Evolutionary conservation across 2,888 invertebrate genomes (phyloP), one percentile per base, ranked within the genome.

Genomic region (Eurytoma adleriae): DNA sequence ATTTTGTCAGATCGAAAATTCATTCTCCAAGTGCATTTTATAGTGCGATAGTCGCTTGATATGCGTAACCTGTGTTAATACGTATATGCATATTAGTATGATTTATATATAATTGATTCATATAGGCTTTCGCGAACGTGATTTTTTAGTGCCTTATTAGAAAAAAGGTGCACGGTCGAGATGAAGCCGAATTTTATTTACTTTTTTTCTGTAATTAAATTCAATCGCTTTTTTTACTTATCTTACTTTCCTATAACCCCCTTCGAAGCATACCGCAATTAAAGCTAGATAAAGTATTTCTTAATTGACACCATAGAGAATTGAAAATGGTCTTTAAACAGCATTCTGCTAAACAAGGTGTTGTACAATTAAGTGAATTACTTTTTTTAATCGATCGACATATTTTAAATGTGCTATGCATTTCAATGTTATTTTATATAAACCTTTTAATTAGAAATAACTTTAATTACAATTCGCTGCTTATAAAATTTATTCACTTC

Each of bases 171-270:
- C 78, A 54, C 77, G 73, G 68, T 67, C 48, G 54, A 80, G 61
- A 75, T 72, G 64, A 71, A 75, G 59, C 72, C 75, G 62, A 27
- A 40, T 40, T 40, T 40, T 40, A 40, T 40, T 40, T 40, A 40
- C 40, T 16, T 48, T 67, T 77, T 69, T 80, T 84, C 85, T 85
- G 85, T 83, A 85, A 86, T 87, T 85, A 85, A 86, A 86, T 86
- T 82, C 81, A 85, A 84, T 84, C 84, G 83, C 84, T 83, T 67
- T 71, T 18, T 69, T 67, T 78, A 69, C 57, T 62, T 72, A 68
- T 69, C 48, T 61, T 69, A 77, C 57, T 57, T 73, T 66, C 50
- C 14, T 64, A 66, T 66, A 54, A 70, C 66, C 59, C 16, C 61
- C 67, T 69, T 75, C 62, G 56, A 75, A 74, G 72, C 76, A 76